Evolutionary conservation across 2,113 vertebrate genomes (phyloP).

Genomic region (Cichladusa arquata): DNA sequence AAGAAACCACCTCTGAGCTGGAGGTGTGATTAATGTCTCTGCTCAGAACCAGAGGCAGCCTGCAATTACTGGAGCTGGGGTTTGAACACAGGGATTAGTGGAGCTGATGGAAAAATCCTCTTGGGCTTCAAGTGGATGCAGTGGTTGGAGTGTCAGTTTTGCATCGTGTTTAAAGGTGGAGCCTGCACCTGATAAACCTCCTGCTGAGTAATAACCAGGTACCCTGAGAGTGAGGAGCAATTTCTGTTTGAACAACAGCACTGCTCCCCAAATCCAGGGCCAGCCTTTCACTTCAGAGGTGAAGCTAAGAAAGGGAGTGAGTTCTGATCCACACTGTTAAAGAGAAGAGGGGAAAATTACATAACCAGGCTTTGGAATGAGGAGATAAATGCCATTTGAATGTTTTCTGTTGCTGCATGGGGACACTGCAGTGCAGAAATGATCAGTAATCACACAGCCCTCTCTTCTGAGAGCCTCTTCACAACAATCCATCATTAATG

Average conservation of each 20-base stretch:
- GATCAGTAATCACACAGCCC: not conserved
- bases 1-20: not conserved
- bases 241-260: not conserved
- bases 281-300: not conserved
- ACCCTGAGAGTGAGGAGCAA: not conserved
- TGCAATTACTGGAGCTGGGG: not conserved
- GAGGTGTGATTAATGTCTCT: not conserved
- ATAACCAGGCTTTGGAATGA: not conserved
- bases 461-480: not conserved
- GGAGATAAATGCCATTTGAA: not conserved
- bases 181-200: not conserved
- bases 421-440: not conserved
- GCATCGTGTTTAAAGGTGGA: not conserved
- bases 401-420: not conserved
- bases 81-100: not conserved
- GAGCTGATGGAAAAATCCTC: not conserved
- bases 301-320: not conserved
- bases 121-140: not conserved
- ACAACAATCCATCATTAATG: rapidly evolving
- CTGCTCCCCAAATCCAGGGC: not conserved
- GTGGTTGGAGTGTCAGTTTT: not conserved
- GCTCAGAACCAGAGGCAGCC: not conserved
- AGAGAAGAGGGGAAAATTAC: not conserved
- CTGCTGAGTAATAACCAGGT: rapidly evolving
- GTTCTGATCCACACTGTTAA: not conserved